Evolutionary conservation across 1,140 invertebrate species (phyloP).

Genomic region (Plectus sambesii): DNA sequence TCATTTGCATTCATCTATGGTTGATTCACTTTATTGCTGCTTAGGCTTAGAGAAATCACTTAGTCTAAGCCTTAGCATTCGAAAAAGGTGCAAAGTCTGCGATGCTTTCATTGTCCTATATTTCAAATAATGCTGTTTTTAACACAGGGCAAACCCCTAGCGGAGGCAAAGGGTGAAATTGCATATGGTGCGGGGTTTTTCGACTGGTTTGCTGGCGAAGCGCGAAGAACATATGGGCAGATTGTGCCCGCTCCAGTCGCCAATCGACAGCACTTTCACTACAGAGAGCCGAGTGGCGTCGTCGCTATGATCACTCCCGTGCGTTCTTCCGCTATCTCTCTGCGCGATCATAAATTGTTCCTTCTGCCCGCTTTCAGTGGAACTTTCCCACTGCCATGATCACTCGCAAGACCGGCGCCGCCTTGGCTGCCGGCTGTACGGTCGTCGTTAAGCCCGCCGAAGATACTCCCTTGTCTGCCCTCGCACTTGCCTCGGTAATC

Average conservation of each 20-base stretch:
- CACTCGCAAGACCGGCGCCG: conserved; percentile 79
- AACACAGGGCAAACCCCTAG: conserved; percentile 72
- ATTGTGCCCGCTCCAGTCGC: conserved; percentile 62
- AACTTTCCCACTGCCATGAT: conserved; percentile 99
- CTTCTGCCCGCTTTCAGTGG: conserved; percentile 55
- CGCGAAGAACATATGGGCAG: conserved; percentile 76
- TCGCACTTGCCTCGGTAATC: conserved; percentile 65
- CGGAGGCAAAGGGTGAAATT: conserved; percentile 76
- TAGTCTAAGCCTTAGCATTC: too few species aligned
- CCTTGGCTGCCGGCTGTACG: conserved; percentile 84
- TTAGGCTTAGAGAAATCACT: too few species aligned
- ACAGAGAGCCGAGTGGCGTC: conserved; percentile 82
- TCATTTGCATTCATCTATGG: conserved; percentile 17
- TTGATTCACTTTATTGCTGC: too few species aligned
- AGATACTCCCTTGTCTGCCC: conserved; percentile 84
- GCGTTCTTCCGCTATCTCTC: conserved; percentile 21
- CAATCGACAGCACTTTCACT: conserved; percentile 70
- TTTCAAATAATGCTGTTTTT: neutral
- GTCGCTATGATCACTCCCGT: conserved; percentile 86
- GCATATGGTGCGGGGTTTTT: conserved; percentile 81
- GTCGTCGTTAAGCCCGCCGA: conserved; percentile 88
- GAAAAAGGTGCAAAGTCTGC: too few species aligned
- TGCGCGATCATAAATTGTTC: conserved; percentile 19
- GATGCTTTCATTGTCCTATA: neutral
- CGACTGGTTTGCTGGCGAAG: conserved; percentile 93